Conservation (phyloP, 2,113 vertebrate species). For the Malaclemys terrapin region DNA sequence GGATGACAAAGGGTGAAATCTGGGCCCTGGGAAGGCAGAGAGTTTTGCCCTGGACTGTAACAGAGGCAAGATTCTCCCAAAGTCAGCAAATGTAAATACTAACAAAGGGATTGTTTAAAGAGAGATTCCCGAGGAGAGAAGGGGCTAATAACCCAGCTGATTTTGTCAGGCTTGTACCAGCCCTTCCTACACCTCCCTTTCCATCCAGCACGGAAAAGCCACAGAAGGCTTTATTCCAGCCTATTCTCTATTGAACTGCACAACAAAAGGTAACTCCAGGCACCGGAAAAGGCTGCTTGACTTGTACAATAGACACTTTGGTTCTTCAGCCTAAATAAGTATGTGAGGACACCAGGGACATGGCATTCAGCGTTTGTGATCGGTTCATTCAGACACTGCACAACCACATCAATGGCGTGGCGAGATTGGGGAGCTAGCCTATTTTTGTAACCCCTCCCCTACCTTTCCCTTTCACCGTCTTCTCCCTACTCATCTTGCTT, state of each 20-base stretch:
- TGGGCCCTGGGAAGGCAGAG: not conserved
- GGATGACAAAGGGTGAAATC: not conserved
- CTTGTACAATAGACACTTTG: conserved; percentile 84
- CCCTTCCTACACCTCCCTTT: not conserved
- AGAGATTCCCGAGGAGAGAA: not conserved
- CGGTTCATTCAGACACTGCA: conserved; percentile 94
- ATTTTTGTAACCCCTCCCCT: not conserved
- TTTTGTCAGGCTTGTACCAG: not conserved
- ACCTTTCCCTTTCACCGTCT: not conserved
- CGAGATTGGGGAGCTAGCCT: conserved; percentile 84
- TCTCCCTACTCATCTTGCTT: not conserved
- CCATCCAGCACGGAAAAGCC: not conserved
- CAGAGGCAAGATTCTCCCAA: not conserved
- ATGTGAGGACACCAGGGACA: conserved; percentile 91
- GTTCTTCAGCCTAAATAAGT: conserved; percentile 92
- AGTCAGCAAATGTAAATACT: not conserved
- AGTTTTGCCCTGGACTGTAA: not conserved
- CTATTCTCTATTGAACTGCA: too few relatives aligned
- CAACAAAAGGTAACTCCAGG: too few relatives aligned
- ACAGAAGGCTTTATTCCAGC: too few relatives aligned
- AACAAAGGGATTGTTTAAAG: fast-evolving
- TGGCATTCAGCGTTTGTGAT: conserved; percentile 91
- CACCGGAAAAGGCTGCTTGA: too few relatives aligned
- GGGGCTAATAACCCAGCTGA: not conserved
- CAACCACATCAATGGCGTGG: conserved; percentile 87